Evolutionary conservation across 2,888 invertebrate genomes (phyloP), one percentile per base, ranked within the genome.

Genomic region (Nomada hirtipes): DNA sequence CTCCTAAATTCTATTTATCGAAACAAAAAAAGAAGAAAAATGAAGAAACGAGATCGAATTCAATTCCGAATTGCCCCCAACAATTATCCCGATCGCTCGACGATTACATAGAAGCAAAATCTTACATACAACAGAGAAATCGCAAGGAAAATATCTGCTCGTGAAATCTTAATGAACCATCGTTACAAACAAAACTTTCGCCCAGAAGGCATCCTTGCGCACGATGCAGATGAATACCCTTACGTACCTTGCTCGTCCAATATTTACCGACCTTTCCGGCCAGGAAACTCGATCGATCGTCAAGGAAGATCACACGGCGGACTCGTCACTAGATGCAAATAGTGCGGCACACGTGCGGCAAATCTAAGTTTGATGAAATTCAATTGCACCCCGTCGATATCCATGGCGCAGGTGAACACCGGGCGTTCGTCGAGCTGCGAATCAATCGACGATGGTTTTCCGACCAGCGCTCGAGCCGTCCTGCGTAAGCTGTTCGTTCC

Each of bases 401-500:
- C 36, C 47, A 18, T 13, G 80, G 53, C 59, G 53, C 68, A 60
- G 74, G 73, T 65, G 68, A 55, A 26, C 50, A 36, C 36, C 53
- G 18, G 42, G 11, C 53, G 23, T 65, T 42, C 53, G 26, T 42
- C 44, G 60, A 64, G n/a, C 60, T 29, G 20, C 42, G 83, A 82
- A 71, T 83, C 74, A 67, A 79, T 86, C 79, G 78, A 44, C 52
- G 70, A 79, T 80, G 52, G 74, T 60, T 73, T 63, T 13, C 64
- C 18, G 11, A 13, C 15, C 29, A 42, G 18, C 61, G n/a, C 20
- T 47, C 26, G 13, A 20, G 55, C 64, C 23, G 44, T 29, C 29
- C 63, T 29, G 59, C 59, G 55, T 76, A 79, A 83, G 69, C 73
- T 86, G 83, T 83, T 76, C 86, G 88, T 88, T 87, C 83, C 67